A percentile compares a stretch with the other conserved stretches of the same genome.
Evolutionary conservation across 2,797 vertebrate species (phyloP).

Genomic region (Okamejei kenojei): DNA sequence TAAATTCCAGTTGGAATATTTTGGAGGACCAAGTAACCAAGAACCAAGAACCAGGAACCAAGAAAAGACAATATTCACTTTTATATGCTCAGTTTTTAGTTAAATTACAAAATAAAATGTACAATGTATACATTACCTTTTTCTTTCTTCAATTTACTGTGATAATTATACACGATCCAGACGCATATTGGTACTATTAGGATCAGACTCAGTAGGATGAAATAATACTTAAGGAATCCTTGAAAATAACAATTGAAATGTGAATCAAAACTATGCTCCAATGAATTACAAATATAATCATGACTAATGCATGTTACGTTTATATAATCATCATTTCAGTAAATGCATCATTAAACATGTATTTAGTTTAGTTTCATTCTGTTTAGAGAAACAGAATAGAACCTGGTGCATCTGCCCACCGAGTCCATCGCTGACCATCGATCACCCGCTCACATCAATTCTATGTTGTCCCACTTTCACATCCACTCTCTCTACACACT

Average conservation of each 20-base stretch:
- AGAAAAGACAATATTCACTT: neutral
- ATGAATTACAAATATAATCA: neutral
- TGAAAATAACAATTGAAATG: neutral
- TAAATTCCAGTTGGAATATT: too few species aligned
- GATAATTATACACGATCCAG: neutral
- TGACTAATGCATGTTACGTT: neutral
- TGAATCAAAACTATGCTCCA: neutral
- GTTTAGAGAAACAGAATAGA: too few species aligned
- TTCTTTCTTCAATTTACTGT: neutral
- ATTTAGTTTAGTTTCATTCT: too few species aligned
- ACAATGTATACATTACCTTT: conserved; percentile 9
- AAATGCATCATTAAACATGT: neutral
- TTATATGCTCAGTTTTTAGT: neutral
- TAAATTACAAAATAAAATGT: neutral
- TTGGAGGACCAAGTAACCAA: too few species aligned
- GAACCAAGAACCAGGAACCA: too few species aligned
- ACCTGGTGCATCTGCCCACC: too few species aligned
- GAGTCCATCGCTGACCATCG: too few species aligned
- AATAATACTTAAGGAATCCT: neutral
- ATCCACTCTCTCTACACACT: too few species aligned
- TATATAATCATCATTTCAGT: neutral
- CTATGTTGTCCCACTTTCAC: too few species aligned
- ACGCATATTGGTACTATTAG: neutral
- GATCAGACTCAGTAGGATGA: neutral
- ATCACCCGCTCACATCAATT: too few species aligned